These are phyloP conservation scores for Drosophila picticornis DNA, from an alignment of 2,888 invertebrate genomes.

Conservation along the genomic window DNA sequence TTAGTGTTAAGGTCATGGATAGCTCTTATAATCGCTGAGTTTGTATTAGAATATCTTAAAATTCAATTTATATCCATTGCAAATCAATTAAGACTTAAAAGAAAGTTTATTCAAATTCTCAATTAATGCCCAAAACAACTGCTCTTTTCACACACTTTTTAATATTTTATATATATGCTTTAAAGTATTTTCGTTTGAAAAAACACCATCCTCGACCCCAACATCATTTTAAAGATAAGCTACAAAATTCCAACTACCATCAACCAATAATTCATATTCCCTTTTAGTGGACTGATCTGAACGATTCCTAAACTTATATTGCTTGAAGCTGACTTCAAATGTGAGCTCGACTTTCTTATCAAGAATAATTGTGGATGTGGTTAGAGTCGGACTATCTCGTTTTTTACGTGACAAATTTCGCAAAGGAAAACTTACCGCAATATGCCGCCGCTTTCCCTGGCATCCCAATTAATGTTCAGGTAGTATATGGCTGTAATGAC, in stretches of 20 bases:
- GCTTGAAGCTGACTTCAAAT: not conserved
- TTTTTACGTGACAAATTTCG: not conserved
- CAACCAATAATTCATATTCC: not conserved
- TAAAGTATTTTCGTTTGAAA: not conserved
- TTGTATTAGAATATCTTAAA: not conserved
- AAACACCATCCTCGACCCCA: not conserved
- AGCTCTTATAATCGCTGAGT: not conserved
- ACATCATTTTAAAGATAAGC: not conserved
- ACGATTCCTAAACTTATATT: not conserved
- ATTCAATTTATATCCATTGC: not conserved
- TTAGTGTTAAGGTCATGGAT: not conserved
- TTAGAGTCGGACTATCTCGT: not conserved
- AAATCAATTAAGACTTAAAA: not conserved
- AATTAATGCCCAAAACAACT: not conserved
- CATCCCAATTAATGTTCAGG: conserved; percentile 97
- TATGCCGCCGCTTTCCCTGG: conserved; percentile 93
- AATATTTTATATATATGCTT: not conserved
- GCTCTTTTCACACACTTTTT: not conserved
- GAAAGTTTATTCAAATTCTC: not conserved
- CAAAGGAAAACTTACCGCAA: conserved; percentile 87
- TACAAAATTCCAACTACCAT: not conserved
- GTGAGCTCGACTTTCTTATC: not conserved
- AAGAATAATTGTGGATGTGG: not conserved
- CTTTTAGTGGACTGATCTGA: not conserved
- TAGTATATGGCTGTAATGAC: conserved; percentile 99